Evolutionary conservation across 2,113 vertebrate species (phyloP), one percentile per base, ranked within the genome.

Genomic region (Cinclus cinclus): DNA sequence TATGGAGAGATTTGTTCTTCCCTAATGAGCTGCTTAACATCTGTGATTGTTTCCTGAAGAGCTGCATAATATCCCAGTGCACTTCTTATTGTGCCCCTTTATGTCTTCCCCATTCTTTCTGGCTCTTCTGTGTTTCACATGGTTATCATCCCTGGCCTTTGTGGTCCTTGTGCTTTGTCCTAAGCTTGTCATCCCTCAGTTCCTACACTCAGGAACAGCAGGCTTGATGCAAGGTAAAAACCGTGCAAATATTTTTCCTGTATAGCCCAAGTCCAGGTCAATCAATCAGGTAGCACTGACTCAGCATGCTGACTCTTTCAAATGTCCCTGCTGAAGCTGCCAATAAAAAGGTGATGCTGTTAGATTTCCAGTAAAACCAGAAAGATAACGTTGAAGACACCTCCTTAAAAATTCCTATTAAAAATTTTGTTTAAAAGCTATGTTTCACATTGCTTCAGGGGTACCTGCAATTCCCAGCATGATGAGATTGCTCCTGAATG

Each of bases 1-100:
- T 75, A 64, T 2, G 69, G 60, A 90, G 55, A 90, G 64, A 83
- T 63, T 86, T 90, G 44, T 89, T 86, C 62, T 55, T 91, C 49
- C 37, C 28, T 92, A 68, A 82, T 49, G 58, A 87, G 49, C 58
- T 75, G 60, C 69, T 82, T 90, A 87, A 91, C 39, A 75, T 87
- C 64, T 92, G 62, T 47, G 68, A 74, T 56, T 89, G 46, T 92
- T 90, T 93, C 83, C 68, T 67, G 64, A 92, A 88, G 63, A 93
- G 70, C 49, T 77, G 49, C 33, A 13, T 41, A 63, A 52, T 70
- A 69, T 42, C 31, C 68, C 0, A 0, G 25, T 63, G 71, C 55
- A 39, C 44, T 92, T 92, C 46, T 84, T 81, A 46, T 3, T 83
- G 50, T 39, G 50, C 55, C 31, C 8, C 55, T 88, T 94, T 89